Evolutionary conservation across 2,113 vertebrate genomes (phyloP).

Genomic region (Misgurnus anguillicaudatus): DNA sequence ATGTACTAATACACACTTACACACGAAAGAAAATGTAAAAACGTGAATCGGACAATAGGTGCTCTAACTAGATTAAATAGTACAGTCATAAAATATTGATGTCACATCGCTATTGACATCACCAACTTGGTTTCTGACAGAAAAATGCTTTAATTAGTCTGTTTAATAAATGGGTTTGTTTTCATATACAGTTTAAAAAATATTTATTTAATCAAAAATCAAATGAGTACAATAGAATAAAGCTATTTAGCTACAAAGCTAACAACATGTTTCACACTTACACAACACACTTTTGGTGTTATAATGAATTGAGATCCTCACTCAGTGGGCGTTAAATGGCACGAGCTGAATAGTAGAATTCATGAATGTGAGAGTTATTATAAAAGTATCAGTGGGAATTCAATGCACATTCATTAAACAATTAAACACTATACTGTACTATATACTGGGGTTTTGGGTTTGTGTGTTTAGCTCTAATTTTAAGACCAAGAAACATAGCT

Average conservation of each 20-base stretch:
- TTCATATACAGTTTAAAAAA: background rate
- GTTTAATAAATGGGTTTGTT: background rate
- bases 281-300: background rate
- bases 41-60: no score
- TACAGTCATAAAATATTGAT: no score
- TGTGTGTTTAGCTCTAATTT: background rate
- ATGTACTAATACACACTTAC: no score
- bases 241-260: background rate
- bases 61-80: no score
- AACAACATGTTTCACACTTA: background rate
- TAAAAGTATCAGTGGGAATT: slow-evolving; percentile 21
- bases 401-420: slow-evolving; percentile 40
- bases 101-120: background rate
- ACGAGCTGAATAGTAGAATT: background rate
- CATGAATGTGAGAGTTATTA: slow-evolving; percentile 19
- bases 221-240: background rate
- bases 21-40: no score
- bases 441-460: background rate
- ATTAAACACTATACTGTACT: background rate
- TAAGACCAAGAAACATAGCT: background rate
- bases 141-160: background rate
- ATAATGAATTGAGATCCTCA: background rate
- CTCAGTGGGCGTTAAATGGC: slow-evolving; percentile 14
- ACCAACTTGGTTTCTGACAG: background rate
- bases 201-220: background rate